Evolutionary conservation across 2,113 vertebrate genomes (phyloP).

Genomic region (Hippocampus zosterae): DNA sequence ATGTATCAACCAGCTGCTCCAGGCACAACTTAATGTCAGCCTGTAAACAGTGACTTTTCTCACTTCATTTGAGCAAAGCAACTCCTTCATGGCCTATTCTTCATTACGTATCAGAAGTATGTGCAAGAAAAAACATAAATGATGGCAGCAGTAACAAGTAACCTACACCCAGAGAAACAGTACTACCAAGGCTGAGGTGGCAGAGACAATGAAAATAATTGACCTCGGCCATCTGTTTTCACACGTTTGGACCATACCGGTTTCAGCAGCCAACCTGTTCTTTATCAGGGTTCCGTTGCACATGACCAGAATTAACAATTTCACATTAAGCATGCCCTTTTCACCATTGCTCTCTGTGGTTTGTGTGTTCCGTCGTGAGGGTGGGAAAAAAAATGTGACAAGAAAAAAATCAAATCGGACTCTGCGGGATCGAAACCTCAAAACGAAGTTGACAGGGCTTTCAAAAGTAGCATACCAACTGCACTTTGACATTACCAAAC

Average conservation of each 20-base stretch:
- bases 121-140: conserved; percentile 1
- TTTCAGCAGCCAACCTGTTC: not conserved
- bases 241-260: not conserved
- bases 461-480: not conserved
- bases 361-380: not conserved
- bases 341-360: conserved; percentile 4
- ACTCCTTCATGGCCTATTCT: conserved; percentile 43
- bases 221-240: not conserved
- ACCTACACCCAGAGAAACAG: not conserved
- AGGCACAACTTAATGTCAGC: conserved; percentile 37
- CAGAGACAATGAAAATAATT: not conserved
- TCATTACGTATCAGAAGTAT: conserved; percentile 28
- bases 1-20: conserved; percentile 3
- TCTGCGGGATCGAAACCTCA: conserved; percentile 6
- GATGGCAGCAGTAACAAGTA: not conserved
- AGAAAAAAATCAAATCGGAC: conserved; percentile 8
- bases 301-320: conserved; percentile 15
- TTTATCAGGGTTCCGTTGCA: conserved; percentile 7
- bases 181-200: not conserved
- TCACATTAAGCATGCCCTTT: conserved; percentile 11
- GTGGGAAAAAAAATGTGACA: not conserved
- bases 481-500: not conserved
- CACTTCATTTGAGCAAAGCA: conserved; percentile 30
- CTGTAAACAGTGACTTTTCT: conserved; percentile 10
- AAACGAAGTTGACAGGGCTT: not conserved